Base-by-base conservation (phyloP, 2,113 vertebrate species). In the Vireo altiloquus region DNA sequence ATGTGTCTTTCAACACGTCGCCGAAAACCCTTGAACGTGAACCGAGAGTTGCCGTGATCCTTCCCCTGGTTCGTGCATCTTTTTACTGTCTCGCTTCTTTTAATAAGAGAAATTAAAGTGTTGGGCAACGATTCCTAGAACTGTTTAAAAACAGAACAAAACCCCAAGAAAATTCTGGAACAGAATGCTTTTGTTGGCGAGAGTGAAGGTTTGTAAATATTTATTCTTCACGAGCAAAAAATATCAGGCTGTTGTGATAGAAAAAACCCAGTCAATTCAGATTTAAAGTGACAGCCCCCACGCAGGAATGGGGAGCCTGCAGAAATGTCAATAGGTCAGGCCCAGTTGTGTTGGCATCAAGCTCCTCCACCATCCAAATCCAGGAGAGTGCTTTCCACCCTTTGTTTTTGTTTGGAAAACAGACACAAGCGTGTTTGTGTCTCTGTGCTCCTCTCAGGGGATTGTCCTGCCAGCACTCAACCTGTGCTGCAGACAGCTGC, bases 141-240 rank as follows among this genome's bases (percentile, higher is more conserved):
- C 57, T 69, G 85, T 79, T 92, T 69, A 56, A 72, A 90, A 82
- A 21, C 84, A 60, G 78, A 91, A 87, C 33, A 89, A 74, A 81
- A 89, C 53, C 13, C 50, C 35, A 16, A 76, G 80, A 92, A 92
- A 90, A 82, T 69, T 90, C 88, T 86, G 85, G 82, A 89, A 69
- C 92, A 90, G 88, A 91, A 88, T 86, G 90, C n/a, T 82, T 94
- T 94, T 77, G 78, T 72, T 95, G 94, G 94, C 37, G 19, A 59
- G 78, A 87, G 66, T 60, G 69, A 60, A 72, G 53, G 46, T 92
- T 95, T 95, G 94, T 90, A 86, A 95, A 93, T 88, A 83, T 93
- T 91, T 93, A 85, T 61, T 76, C 57, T 61, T 87, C 22, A 4
- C 0, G 0, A 82, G 66, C 46, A 50, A 85, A 87, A 93, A 80